Evolutionary conservation across 2,888 invertebrate genomes (phyloP), one percentile per base, ranked within the genome.

Genomic region (Onchidella celtica): DNA sequence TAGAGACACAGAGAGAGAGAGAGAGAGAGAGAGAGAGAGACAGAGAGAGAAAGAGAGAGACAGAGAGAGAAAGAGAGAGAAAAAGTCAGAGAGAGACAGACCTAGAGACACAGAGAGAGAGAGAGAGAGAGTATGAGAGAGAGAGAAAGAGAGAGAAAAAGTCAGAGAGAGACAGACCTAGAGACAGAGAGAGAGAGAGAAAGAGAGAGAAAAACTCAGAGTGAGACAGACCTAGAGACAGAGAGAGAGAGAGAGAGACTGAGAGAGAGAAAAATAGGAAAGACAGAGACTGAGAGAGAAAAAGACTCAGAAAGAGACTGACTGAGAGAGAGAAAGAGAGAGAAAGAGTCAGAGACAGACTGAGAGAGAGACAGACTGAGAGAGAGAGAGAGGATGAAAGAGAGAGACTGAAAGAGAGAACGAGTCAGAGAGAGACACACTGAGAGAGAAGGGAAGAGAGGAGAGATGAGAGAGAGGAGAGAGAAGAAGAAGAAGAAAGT

Each of bases 281-380:
- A 70, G 47, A 40, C n/a, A 70, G 70, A 70, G 47, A 40, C 24
- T 27, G 70, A 70, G 47, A 40, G 47, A 40, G 70, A 70, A 34
- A 38, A 34, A 70, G 47, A 47, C 17, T 21, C 17, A 29, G 36
- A 55, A 21, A 29, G 17, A 72, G 72, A 55, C n/a, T 9, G 34
- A 55, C n/a, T 29, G 17, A 27, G 27, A 24, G 57, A 32, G n/a
- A 32, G 27, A 73, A 17, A 57, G 57, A 57, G 2, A 73, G 73
- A 73, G 29, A 29, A n/a, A 55, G 27, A 73, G 34, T 9, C n/a
- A 73, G 27, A 47, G 34, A 57, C 3, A 73, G 32, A 73, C 9
- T 57, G 32, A 14, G 29, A 73, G 57, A 55, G 3, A 57, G 21
- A 57, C 32, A 73, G 57, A 57, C 6, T 57, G 29, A 27, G 14